Percentiles rank a stretch among this genome's conserved stretches.
These are phyloP conservation scores for Erebia aethiops DNA, from an alignment of 2,888 invertebrate genomes.

Conservation along the genomic window DNA sequence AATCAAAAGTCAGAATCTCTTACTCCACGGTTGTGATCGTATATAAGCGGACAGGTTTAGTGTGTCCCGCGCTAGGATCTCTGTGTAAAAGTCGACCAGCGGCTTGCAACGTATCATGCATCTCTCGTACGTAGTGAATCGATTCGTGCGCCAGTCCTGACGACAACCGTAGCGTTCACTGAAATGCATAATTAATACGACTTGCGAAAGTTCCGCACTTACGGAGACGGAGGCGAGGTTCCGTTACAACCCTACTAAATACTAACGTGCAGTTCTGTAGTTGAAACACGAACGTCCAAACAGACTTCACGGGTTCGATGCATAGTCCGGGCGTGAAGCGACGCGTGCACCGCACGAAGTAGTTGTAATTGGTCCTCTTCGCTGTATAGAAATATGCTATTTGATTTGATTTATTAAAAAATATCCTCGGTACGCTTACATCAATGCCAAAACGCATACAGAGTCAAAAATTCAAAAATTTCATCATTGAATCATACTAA, in stretches of 20 bases:
- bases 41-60: slow-evolving; percentile 22
- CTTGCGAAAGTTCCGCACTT: too few relatives aligned
- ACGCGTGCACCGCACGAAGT: slow-evolving; percentile 58
- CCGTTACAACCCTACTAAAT: too few relatives aligned
- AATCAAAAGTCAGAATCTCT: not conserved
- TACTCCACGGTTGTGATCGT: slow-evolving; percentile 32
- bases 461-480: too few relatives aligned
- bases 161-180: slow-evolving; percentile 67
- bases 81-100: slow-evolving; percentile 55
- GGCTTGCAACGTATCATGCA: slow-evolving; percentile 55
- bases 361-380: slow-evolving; percentile 9
- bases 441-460: not conserved
- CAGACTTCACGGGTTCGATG: slow-evolving; percentile 45
- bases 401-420: not conserved
- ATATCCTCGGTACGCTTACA: too few relatives aligned
- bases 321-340: slow-evolving; percentile 67
- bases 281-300: slow-evolving; percentile 65
- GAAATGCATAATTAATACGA: slow-evolving; percentile 19
- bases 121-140: slow-evolving; percentile 53
- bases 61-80: slow-evolving; percentile 46
- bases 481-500: too few relatives aligned
- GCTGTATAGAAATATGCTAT: not conserved
- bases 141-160: slow-evolving; percentile 50
- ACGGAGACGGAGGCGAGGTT: too few relatives aligned
- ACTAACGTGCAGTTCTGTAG: slow-evolving; percentile 67